Base-by-base conservation (phyloP, 2,888 invertebrate genomes). In the Deilephila elpenor region DNA sequence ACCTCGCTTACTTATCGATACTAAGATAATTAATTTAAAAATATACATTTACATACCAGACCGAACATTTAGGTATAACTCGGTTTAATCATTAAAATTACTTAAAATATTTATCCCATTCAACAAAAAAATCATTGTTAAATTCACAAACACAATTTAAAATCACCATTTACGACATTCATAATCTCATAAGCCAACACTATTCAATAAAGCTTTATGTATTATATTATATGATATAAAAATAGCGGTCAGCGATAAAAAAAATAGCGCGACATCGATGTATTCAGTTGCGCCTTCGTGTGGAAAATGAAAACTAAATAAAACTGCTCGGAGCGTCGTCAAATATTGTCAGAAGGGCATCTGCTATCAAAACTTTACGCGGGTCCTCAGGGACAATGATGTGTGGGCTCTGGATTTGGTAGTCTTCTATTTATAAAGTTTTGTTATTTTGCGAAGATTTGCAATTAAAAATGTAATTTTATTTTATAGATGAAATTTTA, bases 291-390 rank as follows among this genome's bases (percentile, higher is more conserved):
- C 73, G 77, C 75, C 67, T 71, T 83, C 81, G 82, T 77, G 83
- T 82, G 86, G 87, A 88, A 88, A 89, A 89, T 89, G 88, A 88
- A 88, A 89, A 88, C 88, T 88, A 88, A 88, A 89, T 89, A 88
- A 89, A 88, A 86, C 81, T 80, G 80, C 74, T 20, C 74, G 76
- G 73, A 75, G 79, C 80, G 78, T 84, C 86, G 83, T 86, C 89
- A 88, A 88, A 88, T 88, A 89, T 89, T 88, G 89, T 83, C 80
- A 74, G 75, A 56, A 73, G 81, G 83, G 86, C 88, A 87, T 87
- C 87, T 88, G 88, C 88, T 86, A 89, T 89, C 89, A 88, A 87
- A 88, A 88, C 88, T 89, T 88, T 85, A 85, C 81, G 83, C 51
- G 77, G 80, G 77, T 76, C 81, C 80, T 75, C 56, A 56, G 70